Evolutionary conservation across 2,113 vertebrate species (phyloP), one percentile per base, ranked within the genome.

Genomic region (Saccopteryx leptura): DNA sequence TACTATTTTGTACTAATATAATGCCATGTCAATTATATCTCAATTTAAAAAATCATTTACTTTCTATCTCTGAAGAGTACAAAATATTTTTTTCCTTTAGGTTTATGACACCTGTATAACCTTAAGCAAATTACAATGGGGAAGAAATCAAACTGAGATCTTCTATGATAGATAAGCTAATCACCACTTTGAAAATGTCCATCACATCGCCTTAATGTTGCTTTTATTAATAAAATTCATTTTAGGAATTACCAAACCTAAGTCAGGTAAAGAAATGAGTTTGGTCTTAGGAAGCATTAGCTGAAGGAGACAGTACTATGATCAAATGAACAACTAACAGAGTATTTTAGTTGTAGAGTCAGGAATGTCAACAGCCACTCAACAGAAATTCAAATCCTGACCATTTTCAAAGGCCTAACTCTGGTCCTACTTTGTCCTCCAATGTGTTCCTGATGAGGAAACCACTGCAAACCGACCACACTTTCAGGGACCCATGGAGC

Each of bases 211-310:
- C 58, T 52, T 78, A 14, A 50, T 33, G 28, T 54, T 33, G 24
- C 33, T 78, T 76, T 94, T 86, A 75, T 66, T 79, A 74, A 75
- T 31, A 46, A 93, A 72, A 56, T 28, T 8, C 39, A 78, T 71
- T 23, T 79, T 39, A 23, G 79, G 17, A 66, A 24, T 2, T 76
- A 26, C 12, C 26, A 84, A 89, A 91, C 48, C 54, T 79, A 58
- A 90, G 68, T 8, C 28, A 26, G n/a, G 54, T 31, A 76, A 87
- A 75, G 56, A 89, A 52, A 39, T 26, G n/a, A 83, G 14, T 60
- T 24, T 87, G 28, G 4, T 23, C 68, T 78, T 18, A 46, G 63
- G 79, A 65, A 86, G 65, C 33, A 9, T 17, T 9, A 54, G 72
- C 0, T 95, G 60, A 61, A 1, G 19, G 26, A 28, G 60, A 39